Conservation (phyloP, 1,140 invertebrate species). For the Armadillidium nasatum region DNA sequence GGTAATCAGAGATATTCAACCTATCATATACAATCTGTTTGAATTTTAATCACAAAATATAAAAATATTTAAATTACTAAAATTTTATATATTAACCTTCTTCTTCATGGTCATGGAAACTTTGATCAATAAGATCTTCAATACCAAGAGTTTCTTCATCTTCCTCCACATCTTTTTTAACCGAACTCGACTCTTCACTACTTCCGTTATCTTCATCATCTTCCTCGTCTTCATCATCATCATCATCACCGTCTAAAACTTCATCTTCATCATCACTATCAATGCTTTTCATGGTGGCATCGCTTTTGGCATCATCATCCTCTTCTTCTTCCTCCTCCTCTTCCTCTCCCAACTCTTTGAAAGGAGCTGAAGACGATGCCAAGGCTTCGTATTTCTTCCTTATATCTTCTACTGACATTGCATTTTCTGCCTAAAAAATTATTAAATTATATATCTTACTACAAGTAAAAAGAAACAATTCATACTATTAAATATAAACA, state of each 20-base stretch:
- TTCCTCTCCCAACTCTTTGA: slow-evolving; percentile 31
- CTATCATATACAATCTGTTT: no score
- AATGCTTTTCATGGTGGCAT: slow-evolving; percentile 48
- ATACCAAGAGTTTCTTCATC: slow-evolving; percentile 58
- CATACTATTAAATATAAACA: no score
- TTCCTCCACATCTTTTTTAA: slow-evolving; percentile 53
- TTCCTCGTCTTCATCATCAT: slow-evolving; percentile 41
- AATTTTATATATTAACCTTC: neutral
- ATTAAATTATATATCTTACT: slow-evolving; percentile 4
- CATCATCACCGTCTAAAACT: slow-evolving; percentile 29
- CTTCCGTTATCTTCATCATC: slow-evolving; percentile 54
- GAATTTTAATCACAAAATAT: no score
- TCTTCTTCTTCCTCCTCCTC: slow-evolving; percentile 47
- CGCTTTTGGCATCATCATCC: slow-evolving; percentile 46
- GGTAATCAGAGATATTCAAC: no score
- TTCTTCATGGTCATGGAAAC: slow-evolving; percentile 31
- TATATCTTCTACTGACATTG: slow-evolving; percentile 74
- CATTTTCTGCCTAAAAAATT: slow-evolving; percentile 60
- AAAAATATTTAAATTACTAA: no score
- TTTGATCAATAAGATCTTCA: slow-evolving; percentile 54
- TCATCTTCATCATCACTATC: slow-evolving; percentile 28
- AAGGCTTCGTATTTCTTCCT: slow-evolving; percentile 62
- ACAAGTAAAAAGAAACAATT: no score
- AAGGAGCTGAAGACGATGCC: slow-evolving; percentile 47
- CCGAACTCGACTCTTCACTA: slow-evolving; percentile 52